Base-by-base conservation (phyloP, 2,113 vertebrate genomes). In the Scomber japonicus region DNA sequence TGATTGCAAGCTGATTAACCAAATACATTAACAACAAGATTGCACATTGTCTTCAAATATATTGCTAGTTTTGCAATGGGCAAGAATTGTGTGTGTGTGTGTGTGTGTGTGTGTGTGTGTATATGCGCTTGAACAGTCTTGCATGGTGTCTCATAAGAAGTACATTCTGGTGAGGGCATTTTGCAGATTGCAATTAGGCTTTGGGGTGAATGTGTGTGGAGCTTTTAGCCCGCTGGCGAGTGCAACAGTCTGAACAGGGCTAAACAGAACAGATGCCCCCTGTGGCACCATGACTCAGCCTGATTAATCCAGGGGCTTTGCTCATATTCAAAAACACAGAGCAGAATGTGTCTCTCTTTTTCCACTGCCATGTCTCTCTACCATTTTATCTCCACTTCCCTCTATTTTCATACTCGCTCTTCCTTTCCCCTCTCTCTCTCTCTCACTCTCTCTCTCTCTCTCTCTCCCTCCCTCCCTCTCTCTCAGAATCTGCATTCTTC, bases 261-360 rank as follows among this genome's bases (percentile, higher is more conserved):
- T 81, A 71, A 81, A 67, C 31, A 73, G 80, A 86, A 57, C 69
- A 85, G 76, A 81, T 73, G 83, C 56, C 71, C 76, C 72, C 49
- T 65, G 63, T 86, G 80, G 71, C 80, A 66, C 53, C 55, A 30
- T 79, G 78, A 82, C 74, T 87, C 64, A 72, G 63, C 65, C 77
- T 83, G 71, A 85, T 83, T 86, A 85, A 88, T 84, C 78, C 53
- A 55, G 40, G 24, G 24, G 44, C 66, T 87, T 84, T 80, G 61
- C 66, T 87, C 70, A 57, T 64, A 79, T 76, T 86, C 49, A 80
- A 67, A 69, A 72, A 80, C 55, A 69, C 30, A 72, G 48, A 45
- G 55, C 31, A 54, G 21, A 71, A 75, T 12, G 1, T 46, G 56
- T 62, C 63, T 61, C 51, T 63, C 27, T 46, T 65, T 35, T 50